Evolutionary conservation across 2,797 vertebrate genomes (phyloP), one percentile per base, ranked within the genome.

Genomic region (Sebastes jordani): DNA sequence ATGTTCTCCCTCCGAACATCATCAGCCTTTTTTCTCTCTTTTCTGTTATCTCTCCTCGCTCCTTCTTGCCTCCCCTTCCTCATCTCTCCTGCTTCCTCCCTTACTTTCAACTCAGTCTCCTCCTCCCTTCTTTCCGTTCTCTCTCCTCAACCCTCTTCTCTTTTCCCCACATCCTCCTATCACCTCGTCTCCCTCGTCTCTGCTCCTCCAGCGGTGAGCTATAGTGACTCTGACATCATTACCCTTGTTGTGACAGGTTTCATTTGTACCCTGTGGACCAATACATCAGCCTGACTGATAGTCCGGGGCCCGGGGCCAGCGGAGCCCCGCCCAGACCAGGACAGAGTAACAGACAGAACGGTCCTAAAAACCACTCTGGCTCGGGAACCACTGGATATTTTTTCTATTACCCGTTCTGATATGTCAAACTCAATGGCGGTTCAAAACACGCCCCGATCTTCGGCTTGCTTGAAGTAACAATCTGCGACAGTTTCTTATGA

Each of bases 181-280:
- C 84, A 76, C 71, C 58, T 76, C 46, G 20, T 76, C 83, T 80
- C 85, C 72, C 84, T 82, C 83, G 16, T 79, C 71, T 68, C 75
- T 83, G 71, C 87, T 87, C 60, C 83, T 85, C 83, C 80, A 89
- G 77, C 81, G 64, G 90, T 92, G 93, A 95, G 92, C 92, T 93
- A 93, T 93, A 92, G 93, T 90, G 90, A 80, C 85, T 93, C 89
- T 95, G 94, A 95, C 94, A 96, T 95, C 92, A 93, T 94, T 95
- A 94, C 93, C 94, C 93, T 95, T 95, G 95, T 96, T 95, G 92
- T 95, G 94, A 94, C 94, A 95, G 94, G 89, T 93, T 95, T 95
- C 94, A 94, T 92, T 92, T 93, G 91, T 92, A 91, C 92, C 93
- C 93, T 88, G 88, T 91, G 89, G 92, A 94, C 91, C 92, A 92